A percentile compares a stretch with the other conserved stretches of the same genome.
These are phyloP conservation scores for Mixornis gularis DNA, from an alignment of 2,113 vertebrate species.

Conservation along the genomic window DNA sequence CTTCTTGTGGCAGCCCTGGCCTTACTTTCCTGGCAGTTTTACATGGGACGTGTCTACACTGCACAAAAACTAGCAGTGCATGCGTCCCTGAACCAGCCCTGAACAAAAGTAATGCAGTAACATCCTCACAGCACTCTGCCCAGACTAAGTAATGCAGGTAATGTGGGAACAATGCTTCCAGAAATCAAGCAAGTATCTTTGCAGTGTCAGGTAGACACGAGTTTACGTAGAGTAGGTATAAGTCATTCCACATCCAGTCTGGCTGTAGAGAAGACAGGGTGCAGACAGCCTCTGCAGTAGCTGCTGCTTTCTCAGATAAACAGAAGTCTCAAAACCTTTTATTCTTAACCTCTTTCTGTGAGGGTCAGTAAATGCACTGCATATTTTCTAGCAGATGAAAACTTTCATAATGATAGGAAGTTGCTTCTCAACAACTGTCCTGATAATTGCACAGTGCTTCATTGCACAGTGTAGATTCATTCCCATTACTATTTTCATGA, in stretches of 20 bases:
- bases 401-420: neutral
- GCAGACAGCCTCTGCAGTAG: neutral
- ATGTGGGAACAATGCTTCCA: neutral
- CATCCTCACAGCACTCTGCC: neutral
- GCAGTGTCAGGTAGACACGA: neutral
- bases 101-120: neutral
- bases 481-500: neutral
- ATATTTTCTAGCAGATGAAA: neutral
- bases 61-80: neutral
- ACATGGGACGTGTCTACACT: fast-evolving
- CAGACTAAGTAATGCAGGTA: neutral
- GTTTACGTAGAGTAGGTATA: neutral
- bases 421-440: neutral
- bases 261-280: neutral
- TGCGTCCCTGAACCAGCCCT: neutral
- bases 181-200: neutral
- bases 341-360: neutral
- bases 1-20: neutral
- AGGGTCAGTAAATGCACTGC: neutral
- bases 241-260: neutral
- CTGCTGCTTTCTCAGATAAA: neutral
- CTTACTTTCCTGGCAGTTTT: neutral
- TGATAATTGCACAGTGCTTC: neutral
- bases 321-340: neutral
- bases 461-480: neutral